These are phyloP conservation scores for Mylabris sibirica DNA, from an alignment of 2,888 invertebrate genomes.

Conservation along the genomic window DNA sequence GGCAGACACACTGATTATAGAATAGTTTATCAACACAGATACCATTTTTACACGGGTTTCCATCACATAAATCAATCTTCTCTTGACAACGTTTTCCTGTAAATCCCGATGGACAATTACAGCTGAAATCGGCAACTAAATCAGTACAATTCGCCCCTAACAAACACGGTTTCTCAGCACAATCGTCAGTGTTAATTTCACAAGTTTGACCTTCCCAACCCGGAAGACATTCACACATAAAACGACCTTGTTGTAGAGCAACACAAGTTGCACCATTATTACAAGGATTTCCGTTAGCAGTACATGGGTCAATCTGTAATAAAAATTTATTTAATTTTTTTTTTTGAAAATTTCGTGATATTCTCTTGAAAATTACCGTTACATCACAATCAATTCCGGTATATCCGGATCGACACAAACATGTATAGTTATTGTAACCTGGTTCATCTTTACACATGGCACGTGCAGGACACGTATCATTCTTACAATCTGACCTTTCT, in stretches of 20 bases:
- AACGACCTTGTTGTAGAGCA: conserved; percentile 89
- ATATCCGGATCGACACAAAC: conserved; percentile 93
- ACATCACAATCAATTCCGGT: conserved; percentile 92
- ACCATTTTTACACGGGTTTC: conserved; percentile 92
- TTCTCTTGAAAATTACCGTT: conserved; percentile 66
- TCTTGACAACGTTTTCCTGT: conserved; percentile 95
- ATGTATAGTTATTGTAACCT: conserved; percentile 87
- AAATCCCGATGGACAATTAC: conserved; percentile 93
- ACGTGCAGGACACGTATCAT: conserved; percentile 91
- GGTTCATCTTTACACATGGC: conserved; percentile 98
- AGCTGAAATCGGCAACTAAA: conserved; percentile 91
- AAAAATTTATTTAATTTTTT: conserved; percentile 16
- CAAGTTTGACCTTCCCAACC: conserved; percentile 98
- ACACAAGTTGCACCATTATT: conserved; percentile 89
- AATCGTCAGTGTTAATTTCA: conserved; percentile 92
- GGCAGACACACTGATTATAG: conserved; percentile 86
- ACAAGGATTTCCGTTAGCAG: conserved; percentile 89
- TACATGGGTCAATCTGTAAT: conserved; percentile 84
- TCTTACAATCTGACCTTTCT: conserved; percentile 86
- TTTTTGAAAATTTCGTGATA: neutral
- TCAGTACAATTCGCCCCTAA: conserved; percentile 93
- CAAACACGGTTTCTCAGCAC: conserved; percentile 90
- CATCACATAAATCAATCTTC: conserved; percentile 91
- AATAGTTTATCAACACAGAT: conserved; percentile 91
- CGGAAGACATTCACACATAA: conserved; percentile 92